Evolutionary conservation across 2,888 invertebrate genomes (phyloP), one percentile per base, ranked within the genome.

Genomic region (Drosophila affinis): DNA sequence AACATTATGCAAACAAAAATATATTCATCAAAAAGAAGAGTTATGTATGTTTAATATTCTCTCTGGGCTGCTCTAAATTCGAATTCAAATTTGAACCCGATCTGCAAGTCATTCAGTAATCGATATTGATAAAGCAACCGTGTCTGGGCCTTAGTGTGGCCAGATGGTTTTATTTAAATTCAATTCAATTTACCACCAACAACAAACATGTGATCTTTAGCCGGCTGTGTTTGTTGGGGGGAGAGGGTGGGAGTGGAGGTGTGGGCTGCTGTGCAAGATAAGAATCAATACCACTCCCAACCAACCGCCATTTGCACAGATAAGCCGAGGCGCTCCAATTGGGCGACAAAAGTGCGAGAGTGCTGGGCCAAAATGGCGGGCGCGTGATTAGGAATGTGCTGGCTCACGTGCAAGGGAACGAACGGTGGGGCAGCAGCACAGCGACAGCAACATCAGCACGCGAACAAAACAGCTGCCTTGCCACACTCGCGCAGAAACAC

Each of bases 291-390:
- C 18, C 17, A 14, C 0, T 6, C 32, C 27, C 49, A 63, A 47
- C 80, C 80, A 83, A 86, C 72, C 71, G 62, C 60, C 51, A 60
- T 47, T 51, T 63, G 34, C 57, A 32, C 46, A 82, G 83, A 83
- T 83, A 82, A 83, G 76, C 44, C 29, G 18, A 17, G 47, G 47
- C 62, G 46, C 46, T 88, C 24, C 60, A 75, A 83, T 83, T 83
- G 83, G 82, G 34, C 54, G 45, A n/a, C 27, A 32, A 52, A 49
- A 39, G 29, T 21, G 3, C 14, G 10, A 34, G 47, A 21, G 21
- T 21, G 12, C 39, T 29, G 24, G n/a, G 46, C 53, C 44, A 72
- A 72, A 53, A 87, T 81, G 81, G 85, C 70, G 75, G 47, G 72
- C 75, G 85, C 76, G 57, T 80, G 63, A 71, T 73, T 58, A 51